Evolutionary conservation across 2,888 invertebrate species (phyloP), one percentile per base, ranked within the genome.

Genomic region (Furcula furcula): DNA sequence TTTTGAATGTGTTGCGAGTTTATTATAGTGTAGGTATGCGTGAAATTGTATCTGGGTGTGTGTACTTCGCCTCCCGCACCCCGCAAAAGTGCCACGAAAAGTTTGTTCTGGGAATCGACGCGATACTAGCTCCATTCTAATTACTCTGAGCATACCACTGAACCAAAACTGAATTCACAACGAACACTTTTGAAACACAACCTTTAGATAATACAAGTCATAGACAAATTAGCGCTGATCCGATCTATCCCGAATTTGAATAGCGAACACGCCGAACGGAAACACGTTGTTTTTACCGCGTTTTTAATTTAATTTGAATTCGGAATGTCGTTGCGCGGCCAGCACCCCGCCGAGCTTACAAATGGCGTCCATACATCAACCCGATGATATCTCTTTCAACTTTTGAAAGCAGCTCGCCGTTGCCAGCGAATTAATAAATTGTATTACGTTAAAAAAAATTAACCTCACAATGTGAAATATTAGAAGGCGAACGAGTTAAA

Each of bases 371-470:
- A 86, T 86, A 77, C 84, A 87, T 88, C 88, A 87, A 75, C 58
- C 57, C 74, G 87, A 87, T 87, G 87, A 85, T 87, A 87, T 88
- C 88, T 87, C 80, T 82, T 85, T 88, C 81, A 84, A 80, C 79
- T 83, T 82, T 77, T 77, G 77, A 79, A 82, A 68, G 73, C 68
- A 72, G 61, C 68, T 68, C 73, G 73, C 69, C 76, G 56, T 63
- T 72, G 60, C 54, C 76, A 70, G 69, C 69, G 68, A 78, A 84
- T 85, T 82, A 81, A 82, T 83, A 81, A 75, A 81, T 72, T 59
- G 55, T 64, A 55, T n/a, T 58, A 50, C 26, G 43, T 48, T n/a
- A 50, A 53, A 73, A 75, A 76, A 75, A 76, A 72, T 55, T 57
- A 60, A 68, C 65, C 65, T 52, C 52, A 65, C 65, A 66, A 67